phyloP scores from a whole-genome alignment of 92 coral and sea anemone genomes.

The Paramuricea clavata region DNA sequence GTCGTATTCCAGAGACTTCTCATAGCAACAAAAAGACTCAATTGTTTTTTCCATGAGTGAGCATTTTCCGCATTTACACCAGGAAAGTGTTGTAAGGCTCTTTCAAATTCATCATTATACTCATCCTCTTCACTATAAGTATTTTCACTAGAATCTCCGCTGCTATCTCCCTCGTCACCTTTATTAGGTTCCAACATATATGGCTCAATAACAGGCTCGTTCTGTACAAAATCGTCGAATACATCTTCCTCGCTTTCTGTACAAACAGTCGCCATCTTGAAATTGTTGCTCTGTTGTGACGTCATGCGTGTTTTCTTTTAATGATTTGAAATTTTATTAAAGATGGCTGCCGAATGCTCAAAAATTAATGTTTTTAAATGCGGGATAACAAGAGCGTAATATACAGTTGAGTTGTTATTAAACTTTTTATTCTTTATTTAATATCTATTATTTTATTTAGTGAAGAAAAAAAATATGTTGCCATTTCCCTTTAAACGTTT shows the following conservation, averaged over 20 bases:
- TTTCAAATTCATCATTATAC: constrained; percentile 11
- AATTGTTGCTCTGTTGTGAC: constrained; percentile 14
- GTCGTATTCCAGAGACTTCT: not conserved
- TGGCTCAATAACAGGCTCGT: not conserved
- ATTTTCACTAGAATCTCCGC: not conserved
- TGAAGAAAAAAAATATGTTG: constrained; percentile 4
- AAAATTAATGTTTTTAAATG: not conserved
- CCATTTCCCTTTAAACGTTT: constrained; percentile 20
- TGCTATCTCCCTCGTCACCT: not conserved
- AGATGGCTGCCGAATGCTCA: constrained; percentile 7
- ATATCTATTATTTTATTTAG: not conserved
- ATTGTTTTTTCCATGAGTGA: not conserved
- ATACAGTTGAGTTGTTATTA: not conserved
- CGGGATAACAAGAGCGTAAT: not conserved
- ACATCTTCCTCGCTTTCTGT: not conserved
- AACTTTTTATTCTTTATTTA: not conserved
- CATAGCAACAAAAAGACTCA: not conserved
- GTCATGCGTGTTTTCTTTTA: not conserved
- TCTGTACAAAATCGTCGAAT: not conserved
- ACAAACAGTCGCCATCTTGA: not conserved
- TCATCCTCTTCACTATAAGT: not conserved
- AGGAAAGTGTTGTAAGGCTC: not conserved
- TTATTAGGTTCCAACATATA: constrained; percentile 34
- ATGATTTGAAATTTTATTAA: not conserved
- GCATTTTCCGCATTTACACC: constrained; percentile 3